Base-by-base conservation (phyloP, 2,113 vertebrate genomes). In the Cavia porcellus region DNA sequence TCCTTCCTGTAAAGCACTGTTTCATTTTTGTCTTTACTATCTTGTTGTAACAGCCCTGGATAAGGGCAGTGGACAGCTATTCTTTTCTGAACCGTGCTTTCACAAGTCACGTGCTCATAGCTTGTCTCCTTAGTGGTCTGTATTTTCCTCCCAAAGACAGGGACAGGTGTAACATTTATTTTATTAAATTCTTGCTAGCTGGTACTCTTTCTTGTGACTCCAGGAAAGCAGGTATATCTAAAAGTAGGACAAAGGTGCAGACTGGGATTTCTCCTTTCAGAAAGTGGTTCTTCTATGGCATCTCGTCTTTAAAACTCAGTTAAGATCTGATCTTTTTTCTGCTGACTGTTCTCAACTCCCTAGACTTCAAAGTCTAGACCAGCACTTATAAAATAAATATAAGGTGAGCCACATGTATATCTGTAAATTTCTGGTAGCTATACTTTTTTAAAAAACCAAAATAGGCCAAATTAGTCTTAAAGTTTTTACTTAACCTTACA, bases 321-420 rank as follows among this genome's bases (percentile, higher is more conserved):
- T 87, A 96, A 72, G 59, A 86, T 97, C 96, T 57, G 75, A 97
- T 97, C 97, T 94, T 95, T 55, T 97, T 93, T 92, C 90, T 84
- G 94, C 89, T 68, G 66, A 59, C 85, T 70, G 7, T 0, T 9
- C 13, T 88, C 6, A 94, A 52, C 80, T 70, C 47, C 57, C 61
- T 87, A 83, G 30, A 47, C 66, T 92, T 95, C 15, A 82, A 30
- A 85, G 45, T 88, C 57, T 42, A 90, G 75, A 94, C 22, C 20
- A 64, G 68, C 13, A 62, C 25, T 94, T 82, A 55, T 90, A 75
- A 75, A 0, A 42, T 47, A 93, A 94, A 93, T 82, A 57, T 24
- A 87, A 90, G 12, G 45, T 64, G 25, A 95, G 42, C 62, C 62
- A 70, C 6, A 38, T 35, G 80, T 11, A 28, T 72, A 35, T 89